Conservation (phyloP, 2,888 invertebrate genomes). For the Stenodema calcarata region DNA sequence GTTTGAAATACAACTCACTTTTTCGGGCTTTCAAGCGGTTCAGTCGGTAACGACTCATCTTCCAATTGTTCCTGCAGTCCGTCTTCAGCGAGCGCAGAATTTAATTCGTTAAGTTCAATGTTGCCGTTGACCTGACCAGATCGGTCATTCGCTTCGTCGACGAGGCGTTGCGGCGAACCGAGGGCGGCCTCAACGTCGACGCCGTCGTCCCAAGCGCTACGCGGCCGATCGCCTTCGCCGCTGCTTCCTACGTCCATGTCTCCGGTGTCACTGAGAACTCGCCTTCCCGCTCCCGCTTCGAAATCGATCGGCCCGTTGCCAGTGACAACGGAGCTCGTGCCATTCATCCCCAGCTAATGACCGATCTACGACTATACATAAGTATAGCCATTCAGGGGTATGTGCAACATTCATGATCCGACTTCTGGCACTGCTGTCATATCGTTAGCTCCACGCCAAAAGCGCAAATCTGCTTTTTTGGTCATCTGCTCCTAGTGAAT, state of each 20-base stretch:
- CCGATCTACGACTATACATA: background rate
- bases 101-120: background rate
- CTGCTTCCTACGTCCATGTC: slow-evolving; percentile 11
- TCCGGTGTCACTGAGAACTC: background rate
- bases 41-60: background rate
- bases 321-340: background rate
- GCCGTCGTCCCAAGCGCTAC: slow-evolving; percentile 38
- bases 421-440: too few species aligned
- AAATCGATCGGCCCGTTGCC: slow-evolving; percentile 30
- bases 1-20: background rate
- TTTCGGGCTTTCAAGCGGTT: background rate
- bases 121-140: background rate
- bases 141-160: background rate
- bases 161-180: slow-evolving; percentile 11
- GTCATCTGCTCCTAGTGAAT: too few species aligned
- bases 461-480: too few species aligned
- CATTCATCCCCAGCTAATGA: background rate
- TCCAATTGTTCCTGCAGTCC: background rate
- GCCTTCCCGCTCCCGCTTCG: background rate
- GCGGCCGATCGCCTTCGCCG: slow-evolving; percentile 40
- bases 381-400: too few species aligned
- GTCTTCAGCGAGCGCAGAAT: background rate
- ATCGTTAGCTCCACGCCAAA: too few species aligned
- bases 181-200: slow-evolving; percentile 36
- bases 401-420: too few species aligned